phyloP scores from a whole-genome alignment of 1,140 invertebrate species.

The Zaprionus ghesquierei region DNA sequence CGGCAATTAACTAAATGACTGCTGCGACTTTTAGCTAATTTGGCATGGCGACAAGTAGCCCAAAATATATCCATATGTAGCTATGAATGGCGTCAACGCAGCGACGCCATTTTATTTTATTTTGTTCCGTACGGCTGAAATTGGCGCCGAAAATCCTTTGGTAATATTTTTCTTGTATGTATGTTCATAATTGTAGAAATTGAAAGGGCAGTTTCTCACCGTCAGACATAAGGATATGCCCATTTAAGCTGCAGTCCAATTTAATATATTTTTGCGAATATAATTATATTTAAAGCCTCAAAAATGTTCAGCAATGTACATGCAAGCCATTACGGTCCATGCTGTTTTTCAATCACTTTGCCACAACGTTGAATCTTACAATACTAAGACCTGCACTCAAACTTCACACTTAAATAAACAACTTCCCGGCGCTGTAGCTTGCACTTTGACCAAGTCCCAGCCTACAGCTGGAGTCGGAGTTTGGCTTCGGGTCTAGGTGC shows the following conservation, averaged over 20 bases:
- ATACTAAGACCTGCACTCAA: constrained; percentile 68
- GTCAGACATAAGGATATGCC: background rate
- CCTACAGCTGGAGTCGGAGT: constrained; percentile 2
- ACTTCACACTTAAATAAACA: constrained; percentile 80
- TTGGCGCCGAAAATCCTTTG: constrained; percentile 55
- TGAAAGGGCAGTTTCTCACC: background rate
- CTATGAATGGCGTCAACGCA: constrained; percentile 37
- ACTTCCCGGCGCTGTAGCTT: constrained; percentile 59
- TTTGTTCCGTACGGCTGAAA: constrained; percentile 57
- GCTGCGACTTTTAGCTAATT: constrained; percentile 70
- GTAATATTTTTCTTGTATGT: constrained; percentile 26
- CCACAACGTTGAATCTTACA: constrained; percentile 32
- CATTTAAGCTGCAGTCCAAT: too few species aligned
- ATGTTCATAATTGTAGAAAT: background rate
- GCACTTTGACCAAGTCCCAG: constrained; percentile 36
- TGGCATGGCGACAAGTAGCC: constrained; percentile 64
- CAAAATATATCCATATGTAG: background rate
- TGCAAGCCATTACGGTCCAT: constrained; percentile 44
- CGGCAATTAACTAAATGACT: constrained; percentile 74
- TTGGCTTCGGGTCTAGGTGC: constrained; percentile 43
- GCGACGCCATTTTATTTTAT: constrained; percentile 66
- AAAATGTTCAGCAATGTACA: background rate
- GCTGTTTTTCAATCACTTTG: constrained; percentile 46
- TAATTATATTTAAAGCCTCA: too few species aligned
- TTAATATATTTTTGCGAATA: too few species aligned